These are phyloP conservation scores for Lathamus discolor DNA, from an alignment of 2,113 vertebrate genomes.

Conservation along the genomic window DNA sequence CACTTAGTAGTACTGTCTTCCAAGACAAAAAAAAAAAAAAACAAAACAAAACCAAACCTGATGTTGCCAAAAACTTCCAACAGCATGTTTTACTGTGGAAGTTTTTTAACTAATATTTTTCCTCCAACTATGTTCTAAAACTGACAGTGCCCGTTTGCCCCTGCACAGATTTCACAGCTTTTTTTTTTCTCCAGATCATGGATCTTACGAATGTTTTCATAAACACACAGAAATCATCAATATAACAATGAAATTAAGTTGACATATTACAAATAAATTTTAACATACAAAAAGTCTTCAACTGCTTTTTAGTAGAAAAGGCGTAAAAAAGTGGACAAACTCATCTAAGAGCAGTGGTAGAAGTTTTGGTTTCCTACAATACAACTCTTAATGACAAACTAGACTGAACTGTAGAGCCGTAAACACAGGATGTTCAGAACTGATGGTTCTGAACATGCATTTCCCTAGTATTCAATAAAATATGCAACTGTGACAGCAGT, in stretches of 20 bases:
- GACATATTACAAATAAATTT: not conserved
- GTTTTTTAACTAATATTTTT: not conserved
- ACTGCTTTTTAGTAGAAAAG: not conserved
- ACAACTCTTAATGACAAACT: not conserved
- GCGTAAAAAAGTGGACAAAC: not conserved
- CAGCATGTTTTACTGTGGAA: not conserved
- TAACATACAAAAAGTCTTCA: not conserved
- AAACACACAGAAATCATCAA: not conserved
- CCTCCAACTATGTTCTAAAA: not conserved
- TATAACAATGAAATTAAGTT: not conserved
- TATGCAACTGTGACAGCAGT: not conserved
- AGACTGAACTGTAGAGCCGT: not conserved
- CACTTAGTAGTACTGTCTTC: not conserved
- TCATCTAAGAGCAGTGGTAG: not conserved
- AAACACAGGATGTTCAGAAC: not conserved
- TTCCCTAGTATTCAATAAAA: not conserved
- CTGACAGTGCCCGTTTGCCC: not conserved
- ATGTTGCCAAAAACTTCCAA: not conserved
- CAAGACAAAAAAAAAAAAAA: not conserved
- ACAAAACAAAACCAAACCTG: not conserved
- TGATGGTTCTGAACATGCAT: not conserved
- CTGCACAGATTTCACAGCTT: not conserved
- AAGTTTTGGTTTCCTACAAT: not conserved
- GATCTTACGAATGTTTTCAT: not conserved
- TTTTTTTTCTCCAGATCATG: not conserved